These are phyloP conservation scores for Tragelaphus scriptus DNA, from an alignment of 2,113 vertebrate species.

Conservation along the genomic window DNA sequence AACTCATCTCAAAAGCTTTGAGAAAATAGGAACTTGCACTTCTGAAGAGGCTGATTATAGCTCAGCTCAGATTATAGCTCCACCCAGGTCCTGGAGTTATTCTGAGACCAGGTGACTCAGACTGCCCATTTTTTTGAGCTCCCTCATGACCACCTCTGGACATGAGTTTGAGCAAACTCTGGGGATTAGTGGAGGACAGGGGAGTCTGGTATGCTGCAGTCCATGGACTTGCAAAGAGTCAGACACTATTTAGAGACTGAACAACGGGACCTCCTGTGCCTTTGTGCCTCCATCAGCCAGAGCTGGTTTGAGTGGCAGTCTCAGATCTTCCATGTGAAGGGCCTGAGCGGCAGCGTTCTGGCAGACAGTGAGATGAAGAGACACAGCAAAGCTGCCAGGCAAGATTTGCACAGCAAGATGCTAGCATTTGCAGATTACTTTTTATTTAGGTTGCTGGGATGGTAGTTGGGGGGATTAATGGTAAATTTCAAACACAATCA, in stretches of 20 bases:
- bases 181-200: neutral
- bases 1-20: neutral
- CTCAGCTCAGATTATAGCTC: neutral
- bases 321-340: neutral
- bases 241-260: neutral
- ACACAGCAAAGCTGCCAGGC: accelerated
- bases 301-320: neutral
- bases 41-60: neutral
- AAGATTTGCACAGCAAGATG: neutral
- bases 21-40: neutral
- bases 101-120: neutral
- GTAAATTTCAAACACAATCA: too few relatives aligned
- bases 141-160: neutral
- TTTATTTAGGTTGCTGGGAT: too few relatives aligned
- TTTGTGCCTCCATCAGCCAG: neutral
- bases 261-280: neutral
- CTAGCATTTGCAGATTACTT: too few relatives aligned
- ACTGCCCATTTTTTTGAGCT: neutral
- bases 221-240: neutral
- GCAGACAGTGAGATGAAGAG: neutral
- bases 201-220: neutral
- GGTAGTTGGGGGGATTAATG: too few relatives aligned
- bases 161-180: neutral
- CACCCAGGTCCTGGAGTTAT: neutral
- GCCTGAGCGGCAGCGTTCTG: neutral